A percentile compares a stretch with the other conserved stretches of the same genome.
These are phyloP conservation scores for Takifugu ocellatus DNA, from an alignment of 2,797 vertebrate species.

Conservation along the genomic window DNA sequence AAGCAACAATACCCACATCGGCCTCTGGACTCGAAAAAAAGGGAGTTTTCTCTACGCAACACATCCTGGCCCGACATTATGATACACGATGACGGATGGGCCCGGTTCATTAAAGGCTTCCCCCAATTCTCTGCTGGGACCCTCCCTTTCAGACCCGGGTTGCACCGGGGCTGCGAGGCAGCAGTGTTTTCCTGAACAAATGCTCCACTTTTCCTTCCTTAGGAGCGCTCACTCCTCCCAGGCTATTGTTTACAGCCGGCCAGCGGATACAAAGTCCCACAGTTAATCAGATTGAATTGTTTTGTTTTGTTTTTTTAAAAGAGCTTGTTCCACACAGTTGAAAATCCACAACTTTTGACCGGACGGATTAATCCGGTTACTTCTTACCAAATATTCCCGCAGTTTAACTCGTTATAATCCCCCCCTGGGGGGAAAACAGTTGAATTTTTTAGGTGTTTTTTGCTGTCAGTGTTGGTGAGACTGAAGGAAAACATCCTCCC, in stretches of 20 bases:
- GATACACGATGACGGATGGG: constrained; percentile 27
- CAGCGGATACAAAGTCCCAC: constrained; percentile 51
- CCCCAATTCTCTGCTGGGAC: constrained; percentile 61
- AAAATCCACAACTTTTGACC: constrained; percentile 42
- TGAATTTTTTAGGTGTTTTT: background rate
- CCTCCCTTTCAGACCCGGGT: constrained; percentile 64
- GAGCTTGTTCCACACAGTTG: constrained; percentile 22
- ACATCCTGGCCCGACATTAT: constrained; percentile 39
- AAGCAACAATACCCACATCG: constrained; percentile 39
- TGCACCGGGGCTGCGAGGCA: constrained; percentile 19
- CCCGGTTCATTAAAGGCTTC: constrained; percentile 56
- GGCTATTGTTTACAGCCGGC: constrained; percentile 52
- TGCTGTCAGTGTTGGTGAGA: too few relatives aligned
- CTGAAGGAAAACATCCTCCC: too few relatives aligned
- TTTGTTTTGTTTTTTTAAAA: background rate
- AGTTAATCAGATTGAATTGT: constrained; percentile 55
- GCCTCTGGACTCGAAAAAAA: constrained; percentile 4
- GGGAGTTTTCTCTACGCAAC: constrained; percentile 8
- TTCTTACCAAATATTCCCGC: background rate
- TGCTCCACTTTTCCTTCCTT: constrained; percentile 66
- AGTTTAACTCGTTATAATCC: background rate
- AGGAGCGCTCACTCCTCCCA: constrained; percentile 36
- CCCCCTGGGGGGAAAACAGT: too few relatives aligned
- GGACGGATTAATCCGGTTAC: constrained; percentile 36
- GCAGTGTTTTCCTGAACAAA: constrained; percentile 59